Conservation (phyloP, 2,113 vertebrate genomes). For the Ramphastos sulfuratus region DNA sequence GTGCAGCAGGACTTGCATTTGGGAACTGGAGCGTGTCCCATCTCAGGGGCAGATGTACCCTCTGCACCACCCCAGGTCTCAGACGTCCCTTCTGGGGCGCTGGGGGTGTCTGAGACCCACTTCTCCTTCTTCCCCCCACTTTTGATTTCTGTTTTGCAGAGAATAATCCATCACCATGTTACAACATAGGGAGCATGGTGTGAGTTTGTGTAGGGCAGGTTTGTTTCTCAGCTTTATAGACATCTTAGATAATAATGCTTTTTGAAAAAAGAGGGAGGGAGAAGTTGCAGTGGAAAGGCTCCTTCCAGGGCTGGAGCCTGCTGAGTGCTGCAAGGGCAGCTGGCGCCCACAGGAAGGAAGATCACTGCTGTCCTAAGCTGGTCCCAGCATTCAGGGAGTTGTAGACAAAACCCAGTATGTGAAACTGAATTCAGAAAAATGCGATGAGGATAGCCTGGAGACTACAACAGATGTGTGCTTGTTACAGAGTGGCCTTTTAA, state of each 20-base stretch:
- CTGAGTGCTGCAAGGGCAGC: background rate
- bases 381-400: background rate
- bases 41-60: no score
- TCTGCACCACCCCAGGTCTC: background rate
- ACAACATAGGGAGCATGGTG: background rate
- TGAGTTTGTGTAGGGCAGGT: background rate
- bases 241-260: background rate
- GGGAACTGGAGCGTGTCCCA: background rate
- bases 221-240: background rate
- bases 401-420: background rate
- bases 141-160: background rate
- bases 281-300: background rate
- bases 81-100: background rate
- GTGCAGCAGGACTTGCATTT: background rate
- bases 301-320: background rate
- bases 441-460: background rate
- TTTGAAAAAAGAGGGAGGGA: background rate
- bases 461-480: background rate
- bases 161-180: background rate
- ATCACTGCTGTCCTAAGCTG: background rate
- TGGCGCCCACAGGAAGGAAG: background rate
- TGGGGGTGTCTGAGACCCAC: fast-evolving
- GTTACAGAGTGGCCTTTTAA: constrained; percentile 33
- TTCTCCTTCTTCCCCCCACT: background rate
- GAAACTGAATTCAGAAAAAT: constrained; percentile 9